phyloP scores from a whole-genome alignment of 2,888 invertebrate genomes.

The Andrena praecox region DNA sequence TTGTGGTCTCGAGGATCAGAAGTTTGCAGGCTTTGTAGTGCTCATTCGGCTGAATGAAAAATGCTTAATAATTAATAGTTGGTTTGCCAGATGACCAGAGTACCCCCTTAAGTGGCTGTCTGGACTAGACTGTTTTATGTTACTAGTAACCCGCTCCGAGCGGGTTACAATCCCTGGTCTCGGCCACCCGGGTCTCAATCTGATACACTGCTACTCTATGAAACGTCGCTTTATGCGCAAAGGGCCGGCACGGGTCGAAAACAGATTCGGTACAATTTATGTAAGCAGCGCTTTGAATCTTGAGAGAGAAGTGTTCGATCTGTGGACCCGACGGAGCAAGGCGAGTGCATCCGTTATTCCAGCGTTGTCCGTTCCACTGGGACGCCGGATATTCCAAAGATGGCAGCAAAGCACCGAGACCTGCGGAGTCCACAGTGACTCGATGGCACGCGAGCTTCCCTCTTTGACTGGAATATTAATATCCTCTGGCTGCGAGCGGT shows the following conservation, averaged over 20 bases:
- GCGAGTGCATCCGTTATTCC: constrained; percentile 69
- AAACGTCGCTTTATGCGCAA: too few relatives aligned
- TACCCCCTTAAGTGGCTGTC: too few relatives aligned
- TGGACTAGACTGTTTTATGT: too few relatives aligned
- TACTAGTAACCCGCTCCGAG: too few relatives aligned
- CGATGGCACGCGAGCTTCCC: constrained; percentile 67
- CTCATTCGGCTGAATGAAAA: too few relatives aligned
- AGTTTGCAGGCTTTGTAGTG: too few relatives aligned
- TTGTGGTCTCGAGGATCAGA: too few relatives aligned
- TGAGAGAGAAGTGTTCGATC: constrained; percentile 37
- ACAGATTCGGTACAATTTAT: constrained; percentile 42
- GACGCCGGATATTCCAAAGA: constrained; percentile 73
- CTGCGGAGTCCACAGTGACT: constrained; percentile 56
- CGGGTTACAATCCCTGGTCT: too few relatives aligned
- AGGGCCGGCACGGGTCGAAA: constrained; percentile 8
- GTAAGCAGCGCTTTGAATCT: constrained; percentile 37
- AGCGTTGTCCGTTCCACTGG: constrained; percentile 65
- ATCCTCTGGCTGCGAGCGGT: constrained; percentile 55
- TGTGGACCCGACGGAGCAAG: constrained; percentile 36
- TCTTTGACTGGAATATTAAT: constrained; percentile 74
- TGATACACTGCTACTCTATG: too few relatives aligned
- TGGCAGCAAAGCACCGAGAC: constrained; percentile 69
- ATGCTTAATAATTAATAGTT: too few relatives aligned
- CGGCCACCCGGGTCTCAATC: too few relatives aligned
- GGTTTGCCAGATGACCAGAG: too few relatives aligned